phyloP scores from a whole-genome alignment of 2,888 invertebrate species.

The Ectobius pallidus region DNA sequence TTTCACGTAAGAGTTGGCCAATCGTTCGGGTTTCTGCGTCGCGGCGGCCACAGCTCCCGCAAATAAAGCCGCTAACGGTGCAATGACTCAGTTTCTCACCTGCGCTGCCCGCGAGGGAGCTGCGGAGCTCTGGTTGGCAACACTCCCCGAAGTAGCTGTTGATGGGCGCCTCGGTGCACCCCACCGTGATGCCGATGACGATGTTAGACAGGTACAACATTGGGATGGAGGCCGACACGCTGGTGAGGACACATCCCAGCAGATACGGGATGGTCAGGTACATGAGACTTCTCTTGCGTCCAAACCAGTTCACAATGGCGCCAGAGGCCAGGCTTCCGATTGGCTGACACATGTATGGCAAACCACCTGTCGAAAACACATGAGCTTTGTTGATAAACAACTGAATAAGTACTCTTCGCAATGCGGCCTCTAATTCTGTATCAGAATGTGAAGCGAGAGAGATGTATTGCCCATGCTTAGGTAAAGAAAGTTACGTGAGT shows the following conservation, averaged over 20 bases:
- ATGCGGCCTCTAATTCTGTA: too few relatives aligned
- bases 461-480: too few relatives aligned
- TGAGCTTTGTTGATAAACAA: too few relatives aligned
- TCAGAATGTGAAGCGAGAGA: too few relatives aligned
- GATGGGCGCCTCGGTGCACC: slow-evolving; percentile 65
- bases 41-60: too few relatives aligned
- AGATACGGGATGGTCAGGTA: slow-evolving; percentile 64
- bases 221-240: slow-evolving; percentile 58
- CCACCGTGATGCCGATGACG: slow-evolving; percentile 63
- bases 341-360: neutral
- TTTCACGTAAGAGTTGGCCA: too few relatives aligned
- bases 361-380: neutral
- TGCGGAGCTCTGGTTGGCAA: slow-evolving; percentile 55
- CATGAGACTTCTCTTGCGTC: slow-evolving; percentile 61
- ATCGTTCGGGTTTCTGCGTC: too few relatives aligned
- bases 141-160: slow-evolving; percentile 65
- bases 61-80: too few relatives aligned
- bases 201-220: slow-evolving; percentile 60
- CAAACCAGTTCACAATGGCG: slow-evolving; percentile 60
- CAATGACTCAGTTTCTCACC: too few relatives aligned
- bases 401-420: too few relatives aligned
- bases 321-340: slow-evolving; percentile 53
- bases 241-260: slow-evolving; percentile 62
- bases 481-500: too few relatives aligned
- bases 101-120: neutral